Evolutionary conservation across 2,797 vertebrate genomes (phyloP), one percentile per base, ranked within the genome.

Genomic region (Anguilla pacifica): DNA sequence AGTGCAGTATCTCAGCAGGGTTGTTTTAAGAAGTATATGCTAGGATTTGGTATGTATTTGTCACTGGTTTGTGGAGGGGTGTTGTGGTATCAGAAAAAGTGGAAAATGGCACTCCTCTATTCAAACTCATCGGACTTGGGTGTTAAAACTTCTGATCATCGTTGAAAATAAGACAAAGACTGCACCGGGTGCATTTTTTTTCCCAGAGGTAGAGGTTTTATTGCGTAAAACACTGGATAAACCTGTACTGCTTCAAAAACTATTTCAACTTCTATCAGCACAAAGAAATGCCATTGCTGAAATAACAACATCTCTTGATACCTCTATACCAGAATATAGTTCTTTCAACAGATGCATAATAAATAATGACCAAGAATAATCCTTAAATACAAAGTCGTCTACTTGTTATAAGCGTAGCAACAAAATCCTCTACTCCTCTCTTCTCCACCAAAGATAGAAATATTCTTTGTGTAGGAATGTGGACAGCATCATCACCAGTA

Each of bases 381-480:
- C 94, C 96, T 98, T 97, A 97, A 97, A 97, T 97, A 98, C 96
- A 97, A 97, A 97, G 94, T 95, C 93, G 92, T 96, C 94, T 96
- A 96, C 95, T 96, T 95, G 95, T 96, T 97, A 97, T 96, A 97
- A 96, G 96, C 93, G 96, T 95, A 95, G 96, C 95, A 97, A 97
- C 95, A 96, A 96, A 97, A 95, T 95, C 96, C 93, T 97, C 95
- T 96, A 96, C 95, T 96, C 96, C 95, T 95, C 92, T 94, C 93
- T 95, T 95, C 35, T 35, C 79, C 93, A 95, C 92, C 93, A 95
- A 95, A 94, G 93, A 95, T 95, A 96, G 94, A 95, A 94, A 94
- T 96, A 93, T 93, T 96, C 91, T 95, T 96, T 91, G 95, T 90
- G 95, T 94, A 96, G 96, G 96, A 97, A 97, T 97, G 96, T 96